A percentile compares a stretch with the other conserved stretches of the same genome.
Evolutionary conservation across 2,797 vertebrate species (phyloP).

Genomic region (Synanceia verrucosa): DNA sequence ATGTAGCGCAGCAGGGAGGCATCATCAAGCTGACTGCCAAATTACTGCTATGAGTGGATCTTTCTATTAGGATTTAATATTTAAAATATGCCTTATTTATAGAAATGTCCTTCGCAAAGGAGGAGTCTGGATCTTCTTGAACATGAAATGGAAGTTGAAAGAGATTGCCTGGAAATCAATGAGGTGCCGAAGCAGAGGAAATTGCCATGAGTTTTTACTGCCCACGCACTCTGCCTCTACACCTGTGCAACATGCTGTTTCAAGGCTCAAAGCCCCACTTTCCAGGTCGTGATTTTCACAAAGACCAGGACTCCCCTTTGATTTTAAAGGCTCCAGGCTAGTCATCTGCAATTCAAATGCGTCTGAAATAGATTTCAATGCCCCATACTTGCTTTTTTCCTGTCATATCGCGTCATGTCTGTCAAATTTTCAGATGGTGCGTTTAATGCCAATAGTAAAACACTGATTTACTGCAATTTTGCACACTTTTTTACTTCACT

Average conservation of each 20-base stretch:
- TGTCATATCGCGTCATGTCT: too few species aligned
- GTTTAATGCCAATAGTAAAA: too few species aligned
- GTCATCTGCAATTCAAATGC: conserved; percentile 44
- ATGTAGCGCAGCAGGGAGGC: neutral
- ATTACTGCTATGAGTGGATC: neutral
- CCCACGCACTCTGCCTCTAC: neutral
- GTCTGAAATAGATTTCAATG: conserved; percentile 15
- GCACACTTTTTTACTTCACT: too few species aligned
- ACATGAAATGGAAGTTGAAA: conserved; percentile 26
- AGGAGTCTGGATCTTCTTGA: conserved; percentile 5
- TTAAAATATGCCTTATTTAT: conserved; percentile 17
- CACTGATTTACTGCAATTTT: too few species aligned
- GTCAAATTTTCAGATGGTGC: too few species aligned
- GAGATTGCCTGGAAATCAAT: conserved; percentile 22
- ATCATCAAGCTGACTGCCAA: conserved; percentile 3
- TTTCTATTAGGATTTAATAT: conserved; percentile 19
- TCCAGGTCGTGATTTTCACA: conserved; percentile 49
- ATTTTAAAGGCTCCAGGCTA: conserved; percentile 35
- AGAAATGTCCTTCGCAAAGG: neutral
- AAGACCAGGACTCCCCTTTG: conserved; percentile 23
- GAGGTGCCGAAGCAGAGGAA: conserved; percentile 6
- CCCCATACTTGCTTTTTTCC: neutral
- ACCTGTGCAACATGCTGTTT: conserved; percentile 15
- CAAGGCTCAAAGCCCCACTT: conserved; percentile 35
- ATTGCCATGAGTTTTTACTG: neutral